Percentiles rank a stretch among this genome's conserved stretches.
These are phyloP conservation scores for Gnathonemus echidnorhynchus DNA, from an alignment of 2,113 vertebrate genomes.

Conservation along the genomic window DNA sequence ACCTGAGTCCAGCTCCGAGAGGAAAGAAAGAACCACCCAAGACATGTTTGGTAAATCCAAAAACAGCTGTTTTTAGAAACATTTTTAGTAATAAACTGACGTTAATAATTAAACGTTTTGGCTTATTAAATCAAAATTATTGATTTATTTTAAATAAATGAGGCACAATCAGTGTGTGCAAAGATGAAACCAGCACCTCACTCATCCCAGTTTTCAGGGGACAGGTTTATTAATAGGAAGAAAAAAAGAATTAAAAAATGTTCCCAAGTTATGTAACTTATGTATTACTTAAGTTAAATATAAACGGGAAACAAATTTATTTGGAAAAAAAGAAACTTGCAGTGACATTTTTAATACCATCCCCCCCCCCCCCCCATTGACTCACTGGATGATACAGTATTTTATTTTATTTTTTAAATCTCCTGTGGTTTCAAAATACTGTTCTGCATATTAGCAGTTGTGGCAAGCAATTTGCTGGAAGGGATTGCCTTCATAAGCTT, in stretches of 20 bases:
- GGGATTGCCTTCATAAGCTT: conserved; percentile 16
- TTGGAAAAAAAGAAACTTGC: conserved; percentile 16
- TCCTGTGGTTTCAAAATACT: conserved; percentile 24
- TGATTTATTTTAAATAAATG: not conserved
- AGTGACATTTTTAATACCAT: conserved; percentile 32
- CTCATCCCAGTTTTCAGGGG: not conserved
- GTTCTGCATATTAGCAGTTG: conserved; percentile 38
- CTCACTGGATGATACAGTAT: conserved; percentile 25
- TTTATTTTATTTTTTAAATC: conserved; percentile 25
- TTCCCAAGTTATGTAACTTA: not conserved
- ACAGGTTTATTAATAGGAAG: not conserved
- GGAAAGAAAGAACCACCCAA: not conserved
- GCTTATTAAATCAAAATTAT: no score
- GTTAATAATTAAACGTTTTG: not conserved
- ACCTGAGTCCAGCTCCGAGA: not conserved
- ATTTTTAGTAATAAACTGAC: not conserved
- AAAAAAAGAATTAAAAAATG: not conserved
- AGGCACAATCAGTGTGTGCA: not conserved
- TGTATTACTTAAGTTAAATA: not conserved
- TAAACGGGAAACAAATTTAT: conserved; percentile 22
- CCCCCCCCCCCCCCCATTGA: no score
- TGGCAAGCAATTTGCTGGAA: conserved; percentile 23
- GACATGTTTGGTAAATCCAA: not conserved
- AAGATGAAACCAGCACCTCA: not conserved
- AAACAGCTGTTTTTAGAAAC: not conserved